These are phyloP conservation scores for Megathymus violae DNA, from an alignment of 1,140 invertebrate genomes.

Conservation along the genomic window DNA sequence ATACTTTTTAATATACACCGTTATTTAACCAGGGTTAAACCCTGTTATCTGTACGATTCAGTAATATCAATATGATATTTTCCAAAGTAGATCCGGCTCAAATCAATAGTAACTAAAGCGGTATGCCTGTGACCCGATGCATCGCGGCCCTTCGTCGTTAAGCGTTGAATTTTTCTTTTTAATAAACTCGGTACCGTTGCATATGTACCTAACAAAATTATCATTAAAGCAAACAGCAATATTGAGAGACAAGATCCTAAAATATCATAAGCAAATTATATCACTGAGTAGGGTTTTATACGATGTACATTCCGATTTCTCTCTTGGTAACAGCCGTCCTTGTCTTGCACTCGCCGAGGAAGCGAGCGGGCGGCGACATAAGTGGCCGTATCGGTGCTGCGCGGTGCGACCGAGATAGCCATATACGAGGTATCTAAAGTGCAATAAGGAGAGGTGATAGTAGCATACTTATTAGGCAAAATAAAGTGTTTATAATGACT, in stretches of 20 bases:
- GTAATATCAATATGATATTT: background rate
- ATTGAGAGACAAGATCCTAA: constrained; percentile 27
- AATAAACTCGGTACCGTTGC: background rate
- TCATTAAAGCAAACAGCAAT: constrained; percentile 23
- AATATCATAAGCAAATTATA: constrained; percentile 24
- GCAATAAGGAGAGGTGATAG: constrained; percentile 14
- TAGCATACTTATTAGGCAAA: background rate
- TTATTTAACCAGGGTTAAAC: background rate
- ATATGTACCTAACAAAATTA: background rate
- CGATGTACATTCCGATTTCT: constrained; percentile 44
- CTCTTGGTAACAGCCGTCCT: constrained; percentile 29
- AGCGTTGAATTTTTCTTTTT: background rate
- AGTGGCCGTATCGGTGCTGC: constrained; percentile 1
- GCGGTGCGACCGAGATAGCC: constrained; percentile 3
- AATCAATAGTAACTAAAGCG: background rate
- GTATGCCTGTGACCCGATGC: background rate
- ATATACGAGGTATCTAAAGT: constrained; percentile 16
- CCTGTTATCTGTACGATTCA: background rate
- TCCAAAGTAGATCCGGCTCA: background rate
- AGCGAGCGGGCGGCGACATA: constrained; percentile 2
- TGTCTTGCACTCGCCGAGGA: constrained; percentile 13
- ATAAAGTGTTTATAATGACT: background rate
- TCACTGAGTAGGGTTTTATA: constrained; percentile 25
- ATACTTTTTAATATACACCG: background rate
- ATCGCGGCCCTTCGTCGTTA: background rate